phyloP scores from a whole-genome alignment of 2,888 invertebrate genomes.

The Diadegma fenestrale region DNA sequence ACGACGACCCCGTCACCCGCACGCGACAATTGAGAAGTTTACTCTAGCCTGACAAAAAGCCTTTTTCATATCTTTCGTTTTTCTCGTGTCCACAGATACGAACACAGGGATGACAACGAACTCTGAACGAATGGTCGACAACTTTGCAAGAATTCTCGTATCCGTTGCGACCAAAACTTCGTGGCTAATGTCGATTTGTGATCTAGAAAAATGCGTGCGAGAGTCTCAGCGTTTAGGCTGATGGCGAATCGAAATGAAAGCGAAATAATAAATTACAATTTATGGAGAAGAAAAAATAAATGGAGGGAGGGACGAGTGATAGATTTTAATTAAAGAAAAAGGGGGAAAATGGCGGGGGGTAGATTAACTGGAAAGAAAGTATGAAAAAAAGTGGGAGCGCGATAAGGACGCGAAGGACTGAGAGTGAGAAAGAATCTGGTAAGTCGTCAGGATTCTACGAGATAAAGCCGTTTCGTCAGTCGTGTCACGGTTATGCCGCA shows the following conservation, averaged over 20 bases:
- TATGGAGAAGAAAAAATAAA: constrained; percentile 8
- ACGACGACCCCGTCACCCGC: constrained; percentile 32
- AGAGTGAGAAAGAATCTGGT: constrained; percentile 60
- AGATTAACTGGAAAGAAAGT: constrained; percentile 59
- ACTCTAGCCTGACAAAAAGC: constrained; percentile 26
- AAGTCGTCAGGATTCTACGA: constrained; percentile 70
- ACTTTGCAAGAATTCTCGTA: not conserved
- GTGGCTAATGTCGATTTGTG: constrained; percentile 6
- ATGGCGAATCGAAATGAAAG: constrained; percentile 12
- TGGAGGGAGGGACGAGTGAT: constrained; percentile 31
- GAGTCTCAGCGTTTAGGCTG: not conserved
- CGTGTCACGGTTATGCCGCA: constrained; percentile 82
- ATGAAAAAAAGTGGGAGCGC: constrained; percentile 36
- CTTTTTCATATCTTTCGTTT: constrained; percentile 15
- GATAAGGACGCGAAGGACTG: constrained; percentile 54
- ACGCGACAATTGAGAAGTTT: constrained; percentile 62
- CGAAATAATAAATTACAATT: constrained; percentile 48
- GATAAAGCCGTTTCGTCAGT: constrained; percentile 83
- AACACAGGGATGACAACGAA: not conserved
- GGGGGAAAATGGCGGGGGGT: constrained; percentile 63
- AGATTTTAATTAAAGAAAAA: constrained; percentile 68
- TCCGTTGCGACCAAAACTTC: too few relatives aligned
- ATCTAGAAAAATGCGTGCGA: constrained; percentile 5
- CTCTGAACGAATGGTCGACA: not conserved
- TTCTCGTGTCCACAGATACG: not conserved